These are phyloP conservation scores for Ciconia maguari DNA, from an alignment of 2,113 vertebrate species.

Conservation along the genomic window DNA sequence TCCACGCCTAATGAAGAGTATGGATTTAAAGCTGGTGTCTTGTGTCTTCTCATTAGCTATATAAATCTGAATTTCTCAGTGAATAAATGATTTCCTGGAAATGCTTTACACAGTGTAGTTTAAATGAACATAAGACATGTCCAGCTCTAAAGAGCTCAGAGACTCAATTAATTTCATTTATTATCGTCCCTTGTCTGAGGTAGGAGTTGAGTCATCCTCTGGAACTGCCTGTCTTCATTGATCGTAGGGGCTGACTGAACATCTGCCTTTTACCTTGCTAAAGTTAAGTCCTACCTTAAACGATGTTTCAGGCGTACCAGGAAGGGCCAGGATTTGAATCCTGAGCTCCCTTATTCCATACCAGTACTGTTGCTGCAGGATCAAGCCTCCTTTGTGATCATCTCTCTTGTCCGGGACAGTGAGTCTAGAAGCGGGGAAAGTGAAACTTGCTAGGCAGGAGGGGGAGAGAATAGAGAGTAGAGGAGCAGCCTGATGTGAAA, in stretches of 20 bases:
- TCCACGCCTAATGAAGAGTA: background rate
- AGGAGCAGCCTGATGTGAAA: background rate
- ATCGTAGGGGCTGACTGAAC: background rate
- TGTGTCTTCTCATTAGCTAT: background rate
- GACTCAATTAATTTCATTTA: background rate
- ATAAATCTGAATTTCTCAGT: background rate
- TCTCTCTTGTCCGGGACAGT: background rate
- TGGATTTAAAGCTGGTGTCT: background rate
- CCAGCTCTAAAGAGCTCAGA: background rate
- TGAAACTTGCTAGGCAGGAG: background rate
- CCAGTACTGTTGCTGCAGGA: background rate
- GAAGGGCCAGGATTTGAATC: background rate
- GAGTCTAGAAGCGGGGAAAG: background rate
- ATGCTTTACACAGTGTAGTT: background rate
- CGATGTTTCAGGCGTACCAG: fast-evolving
- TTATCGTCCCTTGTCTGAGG: background rate
- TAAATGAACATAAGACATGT: background rate
- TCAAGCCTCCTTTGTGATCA: background rate
- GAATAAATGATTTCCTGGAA: background rate
- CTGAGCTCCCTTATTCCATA: background rate
- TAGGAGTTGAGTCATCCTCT: background rate
- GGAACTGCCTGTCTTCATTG: background rate
- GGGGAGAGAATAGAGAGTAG: background rate
- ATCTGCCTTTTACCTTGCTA: background rate
- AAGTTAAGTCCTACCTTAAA: background rate